These are phyloP conservation scores for Muscina levida DNA, from an alignment of 2,888 invertebrate genomes.

Conservation along the genomic window DNA sequence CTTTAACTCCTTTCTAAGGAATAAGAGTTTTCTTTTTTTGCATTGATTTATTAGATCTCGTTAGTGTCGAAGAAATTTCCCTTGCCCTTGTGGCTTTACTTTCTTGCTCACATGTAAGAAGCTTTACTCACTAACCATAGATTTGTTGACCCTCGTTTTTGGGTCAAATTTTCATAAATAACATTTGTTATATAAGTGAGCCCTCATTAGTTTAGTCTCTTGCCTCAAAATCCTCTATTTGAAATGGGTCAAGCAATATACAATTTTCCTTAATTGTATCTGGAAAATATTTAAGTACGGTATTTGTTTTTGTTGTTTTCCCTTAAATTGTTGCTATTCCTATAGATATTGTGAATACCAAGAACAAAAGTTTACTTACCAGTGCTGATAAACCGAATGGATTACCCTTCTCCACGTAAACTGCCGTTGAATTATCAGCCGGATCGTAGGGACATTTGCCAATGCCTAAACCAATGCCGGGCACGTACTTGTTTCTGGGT, in stretches of 20 bases:
- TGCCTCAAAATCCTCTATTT: conserved; percentile 16
- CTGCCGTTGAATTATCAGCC: conserved; percentile 98
- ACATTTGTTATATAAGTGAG: too few relatives aligned
- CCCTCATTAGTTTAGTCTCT: background rate
- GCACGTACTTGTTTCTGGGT: conserved; percentile 92
- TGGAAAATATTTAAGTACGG: too few relatives aligned
- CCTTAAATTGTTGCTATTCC: conserved; percentile 42
- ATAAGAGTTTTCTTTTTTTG: too few relatives aligned
- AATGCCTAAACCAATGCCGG: conserved; percentile 95
- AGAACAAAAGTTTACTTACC: conserved; percentile 74
- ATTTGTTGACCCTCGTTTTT: conserved; percentile 34
- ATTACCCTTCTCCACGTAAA: conserved; percentile 98
- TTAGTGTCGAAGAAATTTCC: too few relatives aligned
- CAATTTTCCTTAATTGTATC: conserved; percentile 61
- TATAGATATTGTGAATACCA: conserved; percentile 12
- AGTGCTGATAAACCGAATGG: conserved; percentile 95
- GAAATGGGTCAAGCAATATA: conserved; percentile 54
- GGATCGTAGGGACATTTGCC: conserved; percentile 99
- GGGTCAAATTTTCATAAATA: background rate
- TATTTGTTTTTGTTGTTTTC: conserved; percentile 63
- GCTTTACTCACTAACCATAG: too few relatives aligned
- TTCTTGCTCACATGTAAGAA: too few relatives aligned
- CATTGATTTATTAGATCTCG: too few relatives aligned
- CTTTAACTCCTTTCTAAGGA: too few relatives aligned
- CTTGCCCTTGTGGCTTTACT: too few relatives aligned